Percentiles rank a stretch among this genome's conserved stretches.
phyloP scores from a whole-genome alignment of 2,797 vertebrate species.

The Glyptemys insculpta region DNA sequence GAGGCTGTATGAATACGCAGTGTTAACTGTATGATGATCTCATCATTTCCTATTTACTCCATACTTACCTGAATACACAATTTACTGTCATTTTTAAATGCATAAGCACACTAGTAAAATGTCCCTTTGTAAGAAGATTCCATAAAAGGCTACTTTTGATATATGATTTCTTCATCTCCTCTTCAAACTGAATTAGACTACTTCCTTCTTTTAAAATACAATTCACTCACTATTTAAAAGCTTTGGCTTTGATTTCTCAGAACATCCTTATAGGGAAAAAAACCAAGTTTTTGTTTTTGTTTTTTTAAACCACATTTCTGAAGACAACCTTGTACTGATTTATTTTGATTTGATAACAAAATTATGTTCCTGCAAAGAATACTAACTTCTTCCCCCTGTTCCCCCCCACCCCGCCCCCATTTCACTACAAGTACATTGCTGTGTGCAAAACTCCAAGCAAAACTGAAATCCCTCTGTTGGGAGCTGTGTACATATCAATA shows the following conservation, averaged over 20 bases:
- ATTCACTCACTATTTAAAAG: conserved; percentile 78
- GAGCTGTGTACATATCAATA: conserved; percentile 50
- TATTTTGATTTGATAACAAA: conserved; percentile 81
- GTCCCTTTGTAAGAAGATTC: conserved; percentile 79
- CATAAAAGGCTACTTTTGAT: conserved; percentile 82
- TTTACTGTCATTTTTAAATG: conserved; percentile 81
- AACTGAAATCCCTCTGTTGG: conserved; percentile 77
- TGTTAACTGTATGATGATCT: conserved; percentile 78
- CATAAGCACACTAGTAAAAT: conserved; percentile 78
- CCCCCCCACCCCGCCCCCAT: conserved; percentile 21
- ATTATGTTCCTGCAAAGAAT: conserved; percentile 75
- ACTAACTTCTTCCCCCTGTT: conserved; percentile 74
- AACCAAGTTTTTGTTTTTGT: conserved; percentile 75
- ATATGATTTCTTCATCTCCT: conserved; percentile 76
- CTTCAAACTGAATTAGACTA: conserved; percentile 80
- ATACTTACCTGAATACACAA: conserved; percentile 84
- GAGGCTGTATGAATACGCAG: conserved; percentile 76
- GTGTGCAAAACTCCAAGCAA: conserved; percentile 67
- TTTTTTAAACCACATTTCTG: conserved; percentile 79
- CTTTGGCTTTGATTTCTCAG: conserved; percentile 81
- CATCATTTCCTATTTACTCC: conserved; percentile 85
- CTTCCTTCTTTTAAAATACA: conserved; percentile 81
- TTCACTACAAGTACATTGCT: conserved; percentile 64
- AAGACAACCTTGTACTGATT: conserved; percentile 81
- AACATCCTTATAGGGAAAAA: conserved; percentile 77